Evolutionary conservation across 2,113 vertebrate genomes (phyloP).

Genomic region (Bos indicus): DNA sequence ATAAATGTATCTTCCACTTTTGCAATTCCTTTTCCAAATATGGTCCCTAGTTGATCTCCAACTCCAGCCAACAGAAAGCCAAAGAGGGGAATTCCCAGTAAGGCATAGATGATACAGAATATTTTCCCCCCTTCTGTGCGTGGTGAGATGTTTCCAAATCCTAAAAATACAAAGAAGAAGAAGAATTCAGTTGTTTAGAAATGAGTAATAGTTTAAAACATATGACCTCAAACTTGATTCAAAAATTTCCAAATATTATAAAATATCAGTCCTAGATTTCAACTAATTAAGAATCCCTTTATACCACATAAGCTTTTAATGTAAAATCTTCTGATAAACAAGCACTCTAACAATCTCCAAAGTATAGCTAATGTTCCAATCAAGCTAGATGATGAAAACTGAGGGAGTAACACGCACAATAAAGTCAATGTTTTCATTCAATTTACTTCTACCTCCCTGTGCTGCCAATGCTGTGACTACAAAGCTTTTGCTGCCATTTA

Average conservation of each 20-base stretch:
- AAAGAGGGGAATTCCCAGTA: slow-evolving; percentile 97
- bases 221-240: not conserved
- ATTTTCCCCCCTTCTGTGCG: slow-evolving; percentile 96
- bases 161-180: slow-evolving; percentile 76
- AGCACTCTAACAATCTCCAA: not conserved
- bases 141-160: slow-evolving; percentile 98
- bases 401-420: not conserved
- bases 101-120: slow-evolving; percentile 98
- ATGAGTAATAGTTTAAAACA: slow-evolving; percentile 42
- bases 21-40: slow-evolving; percentile 97
- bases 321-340: not conserved
- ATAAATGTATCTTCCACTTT: slow-evolving; percentile 98
- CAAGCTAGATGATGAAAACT: not conserved
- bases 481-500: not conserved
- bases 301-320: not conserved
- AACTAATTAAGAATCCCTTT: not conserved
- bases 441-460: not conserved
- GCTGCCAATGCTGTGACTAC: not conserved
- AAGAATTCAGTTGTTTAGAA: slow-evolving; percentile 70
- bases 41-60: slow-evolving; percentile 97
- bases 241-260: not conserved
- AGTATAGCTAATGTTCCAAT: not conserved
- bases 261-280: not conserved
- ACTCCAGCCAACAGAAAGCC: slow-evolving; percentile 98
- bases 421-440: not conserved